Percentiles rank a stretch among this genome's conserved stretches.
These are phyloP conservation scores for Nymphalis io DNA, from an alignment of 1,140 invertebrate species.

Conservation along the genomic window DNA sequence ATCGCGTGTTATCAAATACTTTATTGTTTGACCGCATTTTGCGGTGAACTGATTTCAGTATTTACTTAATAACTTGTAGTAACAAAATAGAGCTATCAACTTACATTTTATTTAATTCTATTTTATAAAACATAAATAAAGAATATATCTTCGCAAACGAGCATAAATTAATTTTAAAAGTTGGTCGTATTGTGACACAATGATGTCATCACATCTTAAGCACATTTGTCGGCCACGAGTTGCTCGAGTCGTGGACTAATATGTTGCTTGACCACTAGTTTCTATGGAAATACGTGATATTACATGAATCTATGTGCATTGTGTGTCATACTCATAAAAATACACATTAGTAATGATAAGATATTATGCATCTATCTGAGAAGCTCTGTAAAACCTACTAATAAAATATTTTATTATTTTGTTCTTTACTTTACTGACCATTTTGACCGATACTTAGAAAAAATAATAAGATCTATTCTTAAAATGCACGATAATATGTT, in stretches of 20 bases:
- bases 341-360: slow-evolving; percentile 9
- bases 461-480: background rate
- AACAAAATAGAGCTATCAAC: slow-evolving; percentile 3
- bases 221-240: slow-evolving; percentile 37
- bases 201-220: slow-evolving; percentile 50
- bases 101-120: slow-evolving; percentile 9
- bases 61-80: background rate
- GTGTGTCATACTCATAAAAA: slow-evolving; percentile 34
- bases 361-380: background rate
- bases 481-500: slow-evolving; percentile 3
- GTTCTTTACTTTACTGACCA: background rate
- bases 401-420: background rate
- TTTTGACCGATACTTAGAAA: background rate
- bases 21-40: slow-evolving; percentile 32
- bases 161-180: slow-evolving; percentile 33
- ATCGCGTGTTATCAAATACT: slow-evolving; percentile 9
- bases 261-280: slow-evolving; percentile 37
- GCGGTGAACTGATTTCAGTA: slow-evolving; percentile 24
- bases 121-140: slow-evolving; percentile 22
- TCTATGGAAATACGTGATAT: slow-evolving; percentile 34
- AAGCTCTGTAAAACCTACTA: background rate
- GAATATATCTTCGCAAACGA: slow-evolving; percentile 18
- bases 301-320: slow-evolving; percentile 15
- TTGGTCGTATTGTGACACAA: slow-evolving; percentile 33
- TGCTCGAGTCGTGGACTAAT: slow-evolving; percentile 35